Conservation (phyloP, 1,140 invertebrate genomes). For the Aphidius gifuensis region DNA sequence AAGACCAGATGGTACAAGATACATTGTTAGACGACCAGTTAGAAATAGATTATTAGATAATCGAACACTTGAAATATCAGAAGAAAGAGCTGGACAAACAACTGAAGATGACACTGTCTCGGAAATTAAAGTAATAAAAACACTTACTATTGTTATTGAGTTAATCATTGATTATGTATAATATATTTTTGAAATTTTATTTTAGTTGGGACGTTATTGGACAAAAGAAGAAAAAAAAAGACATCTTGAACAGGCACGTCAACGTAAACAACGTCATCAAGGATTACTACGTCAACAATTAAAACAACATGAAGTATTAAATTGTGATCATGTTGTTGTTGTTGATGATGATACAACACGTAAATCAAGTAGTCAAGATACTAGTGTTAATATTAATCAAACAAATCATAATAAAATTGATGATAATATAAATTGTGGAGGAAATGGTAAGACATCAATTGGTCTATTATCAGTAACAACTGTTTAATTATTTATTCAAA, state of each 20-base stretch:
- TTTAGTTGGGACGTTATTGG: slow-evolving; percentile 73
- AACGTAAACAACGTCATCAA: slow-evolving; percentile 60
- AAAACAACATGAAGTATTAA: slow-evolving; percentile 38
- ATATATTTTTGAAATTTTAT: neutral
- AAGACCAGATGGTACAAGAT: slow-evolving; percentile 73
- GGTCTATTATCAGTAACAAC: slow-evolving; percentile 58
- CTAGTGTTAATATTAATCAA: slow-evolving; percentile 29
- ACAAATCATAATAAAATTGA: slow-evolving; percentile 52
- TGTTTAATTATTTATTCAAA: slow-evolving; percentile 39
- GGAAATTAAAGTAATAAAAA: slow-evolving; percentile 65
- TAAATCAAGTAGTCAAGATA: slow-evolving; percentile 43
- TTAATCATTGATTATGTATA: neutral
- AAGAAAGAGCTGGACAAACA: slow-evolving; percentile 70
- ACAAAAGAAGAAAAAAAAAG: slow-evolving; percentile 75
- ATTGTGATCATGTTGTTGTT: slow-evolving; percentile 39
- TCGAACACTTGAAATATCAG: slow-evolving; percentile 65
- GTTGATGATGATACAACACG: slow-evolving; percentile 44
- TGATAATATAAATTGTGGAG: slow-evolving; percentile 41
- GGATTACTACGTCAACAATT: slow-evolving; percentile 49
- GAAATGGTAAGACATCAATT: slow-evolving; percentile 52
- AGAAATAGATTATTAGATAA: slow-evolving; percentile 69
- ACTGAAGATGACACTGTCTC: slow-evolving; percentile 82
- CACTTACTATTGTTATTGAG: neutral
- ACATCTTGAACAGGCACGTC: slow-evolving; percentile 68
- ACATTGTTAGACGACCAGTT: slow-evolving; percentile 72